Evolutionary conservation across 2,888 invertebrate genomes (phyloP).

Genomic region (Epirrhoe alternata): DNA sequence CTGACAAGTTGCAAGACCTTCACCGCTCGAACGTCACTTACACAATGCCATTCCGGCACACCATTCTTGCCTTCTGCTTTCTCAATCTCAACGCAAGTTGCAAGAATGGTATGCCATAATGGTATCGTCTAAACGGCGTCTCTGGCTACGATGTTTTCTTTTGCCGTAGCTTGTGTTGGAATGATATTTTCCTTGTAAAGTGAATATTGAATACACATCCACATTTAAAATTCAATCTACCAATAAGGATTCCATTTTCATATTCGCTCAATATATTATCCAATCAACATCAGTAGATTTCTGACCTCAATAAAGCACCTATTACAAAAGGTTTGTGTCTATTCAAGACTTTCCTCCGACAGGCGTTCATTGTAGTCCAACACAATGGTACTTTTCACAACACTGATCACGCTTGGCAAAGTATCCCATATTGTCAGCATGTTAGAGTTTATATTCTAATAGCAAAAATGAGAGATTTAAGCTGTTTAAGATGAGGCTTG

Average conservation of each 20-base stretch:
- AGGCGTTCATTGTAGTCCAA: conserved; percentile 21
- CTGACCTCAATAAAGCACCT: conserved; percentile 21
- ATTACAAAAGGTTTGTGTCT: conserved; percentile 16
- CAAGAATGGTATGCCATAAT: no score
- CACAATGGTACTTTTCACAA: conserved; percentile 26
- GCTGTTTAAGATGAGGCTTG: conserved; percentile 1
- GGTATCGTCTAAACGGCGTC: no score
- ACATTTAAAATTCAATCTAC: no score
- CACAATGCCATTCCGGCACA: no score
- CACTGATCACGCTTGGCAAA: background rate
- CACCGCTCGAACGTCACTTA: no score
- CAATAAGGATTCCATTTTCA: background rate
- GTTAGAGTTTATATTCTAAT: background rate
- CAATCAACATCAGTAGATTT: conserved; percentile 1
- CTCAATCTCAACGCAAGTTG: no score
- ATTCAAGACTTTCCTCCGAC: conserved; percentile 26
- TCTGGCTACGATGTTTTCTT: no score
- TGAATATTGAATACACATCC: no score
- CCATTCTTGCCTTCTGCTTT: no score
- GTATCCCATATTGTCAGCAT: background rate
- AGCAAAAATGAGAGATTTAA: background rate
- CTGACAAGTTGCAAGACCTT: no score
- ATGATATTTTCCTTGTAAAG: no score
- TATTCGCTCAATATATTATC: background rate
- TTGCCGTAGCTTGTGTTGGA: no score